Evolutionary conservation across 1,140 invertebrate species (phyloP), one percentile per base, ranked within the genome.

Genomic region (Mya arenaria): DNA sequence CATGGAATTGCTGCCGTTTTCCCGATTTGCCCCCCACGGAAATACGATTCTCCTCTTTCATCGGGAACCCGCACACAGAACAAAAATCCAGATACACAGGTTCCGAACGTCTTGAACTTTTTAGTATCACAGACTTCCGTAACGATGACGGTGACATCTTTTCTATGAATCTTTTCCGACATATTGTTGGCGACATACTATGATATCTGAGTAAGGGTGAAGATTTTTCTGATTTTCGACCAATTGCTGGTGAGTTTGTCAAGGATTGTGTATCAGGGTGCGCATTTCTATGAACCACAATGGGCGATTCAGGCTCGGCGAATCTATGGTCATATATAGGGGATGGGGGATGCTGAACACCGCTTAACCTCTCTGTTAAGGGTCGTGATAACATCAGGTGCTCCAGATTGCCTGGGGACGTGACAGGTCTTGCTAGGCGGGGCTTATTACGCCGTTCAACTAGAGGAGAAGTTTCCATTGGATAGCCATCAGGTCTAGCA

Each of bases 1-100:
- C 73, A 48, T 86, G 85, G 58, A 80, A 86, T 28, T 65, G 75
- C 30, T 63, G 55, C 8, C 85, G 73, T 30, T 79, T 63, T 23
- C 79, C 79, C 6, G 30, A 28, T 41, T 48, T 73, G 15, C 34
- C 36, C 39, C 68, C 48, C 28, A 83, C 80, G 10, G 85, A 86
- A 8, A 86, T 78, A 69, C 78, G 73, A 44, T 80, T 83, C 8
- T 85, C 83, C 48, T 84, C 83, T 23, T 65, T 36, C 8, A 86
- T 32, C 2, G 85, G 85, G 48, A 86, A 86, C 8, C 85, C 85
- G 66, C 85, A 86, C 25, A 69, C 77, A 36, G 52, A 72, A 36
- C 85, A 86, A 56, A 83, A 60, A 30, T 86, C 83, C 3, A 79
- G 60, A 62, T 72, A 48, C 37, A 73, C 34, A 19, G 85, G 69